Evolutionary conservation across 2,888 invertebrate species (phyloP).

Genomic region (Papilio gigon): DNA sequence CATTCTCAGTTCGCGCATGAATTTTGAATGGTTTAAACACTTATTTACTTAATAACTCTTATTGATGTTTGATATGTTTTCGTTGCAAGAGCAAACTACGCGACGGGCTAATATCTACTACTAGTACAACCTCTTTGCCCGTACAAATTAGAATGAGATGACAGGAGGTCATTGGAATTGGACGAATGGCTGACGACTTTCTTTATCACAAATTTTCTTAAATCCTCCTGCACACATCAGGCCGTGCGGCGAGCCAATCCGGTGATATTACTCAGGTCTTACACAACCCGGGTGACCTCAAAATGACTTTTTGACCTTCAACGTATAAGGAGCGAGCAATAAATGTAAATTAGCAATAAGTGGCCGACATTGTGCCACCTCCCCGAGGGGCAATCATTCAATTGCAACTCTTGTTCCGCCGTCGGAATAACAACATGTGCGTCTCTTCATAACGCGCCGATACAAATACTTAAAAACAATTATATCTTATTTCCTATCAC

Average conservation of each 20-base stretch:
- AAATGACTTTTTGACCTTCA: slow-evolving; percentile 30
- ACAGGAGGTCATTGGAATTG: too few species aligned
- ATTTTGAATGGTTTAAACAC: not conserved
- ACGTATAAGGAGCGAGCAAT: slow-evolving; percentile 2
- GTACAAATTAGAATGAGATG: too few species aligned
- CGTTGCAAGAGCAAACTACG: too few species aligned
- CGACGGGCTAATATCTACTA: too few species aligned
- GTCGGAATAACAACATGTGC: slow-evolving; percentile 7
- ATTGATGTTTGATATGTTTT: too few species aligned
- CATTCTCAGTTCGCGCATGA: not conserved
- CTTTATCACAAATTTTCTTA: too few species aligned
- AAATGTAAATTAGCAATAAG: slow-evolving; percentile 25
- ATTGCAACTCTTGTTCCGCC: slow-evolving; percentile 23
- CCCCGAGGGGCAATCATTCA: slow-evolving; percentile 31
- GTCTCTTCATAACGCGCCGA: not conserved
- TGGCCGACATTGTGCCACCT: slow-evolving; percentile 25
- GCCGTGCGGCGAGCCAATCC: too few species aligned
- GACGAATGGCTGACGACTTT: too few species aligned
- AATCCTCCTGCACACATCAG: too few species aligned
- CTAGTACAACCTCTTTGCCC: too few species aligned
- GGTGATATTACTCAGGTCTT: not conserved
- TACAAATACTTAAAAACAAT: not conserved
- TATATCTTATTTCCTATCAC: not conserved
- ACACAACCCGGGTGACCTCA: not conserved
- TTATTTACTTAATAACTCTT: too few species aligned